Evolutionary conservation across 2,113 vertebrate genomes (phyloP).

Genomic region (Jaculus jaculus): DNA sequence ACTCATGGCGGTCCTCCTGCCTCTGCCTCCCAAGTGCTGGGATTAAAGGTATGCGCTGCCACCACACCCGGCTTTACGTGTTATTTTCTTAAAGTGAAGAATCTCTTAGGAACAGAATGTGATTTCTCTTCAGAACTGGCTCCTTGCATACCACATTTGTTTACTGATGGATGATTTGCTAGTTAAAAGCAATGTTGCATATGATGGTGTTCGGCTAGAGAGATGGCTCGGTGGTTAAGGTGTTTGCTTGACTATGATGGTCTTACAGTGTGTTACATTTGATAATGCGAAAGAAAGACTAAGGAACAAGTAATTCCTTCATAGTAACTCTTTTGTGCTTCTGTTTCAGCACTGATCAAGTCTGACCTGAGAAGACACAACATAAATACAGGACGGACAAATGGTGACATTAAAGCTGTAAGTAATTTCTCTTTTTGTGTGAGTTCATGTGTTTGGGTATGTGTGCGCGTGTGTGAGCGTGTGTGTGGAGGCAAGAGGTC

Average conservation of each 20-base stretch:
- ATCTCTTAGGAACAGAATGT: neutral
- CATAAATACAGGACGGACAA: conserved; percentile 86
- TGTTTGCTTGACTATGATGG: neutral
- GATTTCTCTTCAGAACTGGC: neutral
- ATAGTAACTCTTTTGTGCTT: neutral
- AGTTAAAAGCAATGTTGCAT: neutral
- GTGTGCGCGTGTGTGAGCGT: too few relatives aligned
- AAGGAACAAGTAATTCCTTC: neutral
- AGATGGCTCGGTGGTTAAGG: neutral
- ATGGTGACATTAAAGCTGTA: conserved; percentile 85
- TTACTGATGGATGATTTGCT: neutral
- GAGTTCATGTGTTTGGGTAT: too few relatives aligned
- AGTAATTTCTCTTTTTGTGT: conserved; percentile 74
- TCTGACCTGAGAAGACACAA: conserved; percentile 94
- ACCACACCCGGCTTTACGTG: too few relatives aligned
- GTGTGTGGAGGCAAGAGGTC: too few relatives aligned
- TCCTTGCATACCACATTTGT: neutral
- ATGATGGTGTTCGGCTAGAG: neutral
- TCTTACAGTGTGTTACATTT: neutral
- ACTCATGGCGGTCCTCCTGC: too few relatives aligned
- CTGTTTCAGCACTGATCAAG: conserved; percentile 92
- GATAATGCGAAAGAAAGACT: neutral
- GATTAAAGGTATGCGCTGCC: too few relatives aligned
- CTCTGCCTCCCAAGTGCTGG: too few relatives aligned
- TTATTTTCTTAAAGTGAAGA: neutral